A percentile compares a stretch with the other conserved stretches of the same genome.
Evolutionary conservation across 2,113 vertebrate genomes (phyloP).

Genomic region (Lucifuga dentata): DNA sequence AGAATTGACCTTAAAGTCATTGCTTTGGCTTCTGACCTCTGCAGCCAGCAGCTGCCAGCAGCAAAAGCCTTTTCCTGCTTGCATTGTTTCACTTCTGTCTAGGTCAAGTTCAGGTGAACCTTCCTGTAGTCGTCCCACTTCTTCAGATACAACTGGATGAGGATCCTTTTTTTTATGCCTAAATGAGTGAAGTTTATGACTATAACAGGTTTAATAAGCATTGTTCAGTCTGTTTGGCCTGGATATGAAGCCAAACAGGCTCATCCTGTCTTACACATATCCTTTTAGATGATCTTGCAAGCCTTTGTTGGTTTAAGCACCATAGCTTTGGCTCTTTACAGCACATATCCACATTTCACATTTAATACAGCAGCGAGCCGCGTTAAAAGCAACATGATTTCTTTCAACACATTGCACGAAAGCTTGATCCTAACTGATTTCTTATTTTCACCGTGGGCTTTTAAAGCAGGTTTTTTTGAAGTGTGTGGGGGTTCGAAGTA

Average conservation of each 20-base stretch:
- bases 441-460: too few relatives aligned
- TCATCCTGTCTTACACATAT: constrained; percentile 1
- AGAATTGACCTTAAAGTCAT: constrained; percentile 47
- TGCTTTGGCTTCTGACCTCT: constrained; percentile 27
- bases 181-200: constrained; percentile 18
- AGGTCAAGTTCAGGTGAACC: constrained; percentile 38
- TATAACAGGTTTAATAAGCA: constrained; percentile 10
- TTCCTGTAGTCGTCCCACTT: constrained; percentile 24
- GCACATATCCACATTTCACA: too few relatives aligned
- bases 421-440: too few relatives aligned
- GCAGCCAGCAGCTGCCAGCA: constrained; percentile 29
- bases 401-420: too few relatives aligned
- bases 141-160: constrained; percentile 36
- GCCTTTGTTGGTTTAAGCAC: too few relatives aligned
- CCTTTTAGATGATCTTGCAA: background rate
- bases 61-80: constrained; percentile 42
- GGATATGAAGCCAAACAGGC: constrained; percentile 19
- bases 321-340: too few relatives aligned
- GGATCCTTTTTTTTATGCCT: constrained; percentile 28
- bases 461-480: too few relatives aligned
- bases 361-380: too few relatives aligned
- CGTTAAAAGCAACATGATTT: too few relatives aligned
- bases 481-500: too few relatives aligned
- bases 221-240: constrained; percentile 17
- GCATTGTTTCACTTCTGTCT: constrained; percentile 49